Percentiles rank a stretch among this genome's conserved stretches.
Conservation (phyloP, 2,888 invertebrate genomes). For the Zelleria hepariella region DNA sequence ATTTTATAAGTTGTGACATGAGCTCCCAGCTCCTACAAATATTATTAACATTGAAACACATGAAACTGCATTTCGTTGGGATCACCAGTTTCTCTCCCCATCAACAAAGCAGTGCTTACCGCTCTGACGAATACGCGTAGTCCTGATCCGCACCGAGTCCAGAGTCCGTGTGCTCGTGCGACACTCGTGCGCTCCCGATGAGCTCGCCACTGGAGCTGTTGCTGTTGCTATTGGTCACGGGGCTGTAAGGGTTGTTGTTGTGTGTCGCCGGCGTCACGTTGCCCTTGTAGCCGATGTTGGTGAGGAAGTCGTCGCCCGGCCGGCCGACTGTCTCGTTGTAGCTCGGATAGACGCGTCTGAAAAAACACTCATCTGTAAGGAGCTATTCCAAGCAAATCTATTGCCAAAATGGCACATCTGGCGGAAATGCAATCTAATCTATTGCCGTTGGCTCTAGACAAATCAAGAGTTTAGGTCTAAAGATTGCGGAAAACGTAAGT, state of each 20-base stretch:
- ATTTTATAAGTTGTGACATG: too few species aligned
- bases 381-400: too few species aligned
- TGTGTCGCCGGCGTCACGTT: constrained; percentile 47
- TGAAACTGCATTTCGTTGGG: too few species aligned
- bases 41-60: too few species aligned
- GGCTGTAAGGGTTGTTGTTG: constrained; percentile 65
- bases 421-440: too few species aligned
- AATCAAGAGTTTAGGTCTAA: too few species aligned
- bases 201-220: constrained; percentile 68
- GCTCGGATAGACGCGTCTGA: constrained; percentile 56
- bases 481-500: too few species aligned
- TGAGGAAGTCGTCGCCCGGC: constrained; percentile 51
- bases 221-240: constrained; percentile 65
- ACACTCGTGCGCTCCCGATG: constrained; percentile 71
- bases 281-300: constrained; percentile 60
- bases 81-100: not conserved
- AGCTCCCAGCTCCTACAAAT: too few species aligned
- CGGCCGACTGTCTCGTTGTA: constrained; percentile 49
- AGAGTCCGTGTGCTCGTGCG: constrained; percentile 83
- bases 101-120: constrained; percentile 45
- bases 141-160: constrained; percentile 84
- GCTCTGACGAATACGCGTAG: constrained; percentile 79
- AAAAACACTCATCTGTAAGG: constrained; percentile 17
- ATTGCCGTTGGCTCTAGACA: too few species aligned
- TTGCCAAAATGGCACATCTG: too few species aligned